These are phyloP conservation scores for Microdon myrmicae DNA, from an alignment of 2,888 invertebrate genomes.

Conservation along the genomic window DNA sequence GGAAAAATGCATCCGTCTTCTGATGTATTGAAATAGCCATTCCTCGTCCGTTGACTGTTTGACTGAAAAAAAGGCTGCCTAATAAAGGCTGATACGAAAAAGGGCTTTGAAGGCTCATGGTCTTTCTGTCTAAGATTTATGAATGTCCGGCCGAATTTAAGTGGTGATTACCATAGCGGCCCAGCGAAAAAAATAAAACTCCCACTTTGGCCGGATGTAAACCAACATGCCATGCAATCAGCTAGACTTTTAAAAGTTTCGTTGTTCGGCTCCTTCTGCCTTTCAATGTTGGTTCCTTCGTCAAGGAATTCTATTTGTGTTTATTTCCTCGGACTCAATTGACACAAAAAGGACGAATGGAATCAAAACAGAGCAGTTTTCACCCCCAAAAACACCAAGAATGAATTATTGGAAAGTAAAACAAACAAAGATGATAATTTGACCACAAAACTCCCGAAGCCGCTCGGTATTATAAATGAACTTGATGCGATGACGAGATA, in stretches of 20 bases:
- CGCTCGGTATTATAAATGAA: conserved; percentile 41
- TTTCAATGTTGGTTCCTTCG: conserved; percentile 12
- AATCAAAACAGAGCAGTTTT: not conserved
- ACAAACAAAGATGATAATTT: conserved; percentile 52
- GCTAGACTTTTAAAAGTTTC: conserved; percentile 30
- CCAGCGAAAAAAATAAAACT: conserved; percentile 15
- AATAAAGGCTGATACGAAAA: conserved; percentile 1
- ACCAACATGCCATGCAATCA: conserved; percentile 46
- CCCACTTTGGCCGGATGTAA: conserved; percentile 26
- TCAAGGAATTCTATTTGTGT: conserved; percentile 11
- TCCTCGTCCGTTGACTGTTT: conserved; percentile 35
- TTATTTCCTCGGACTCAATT: too few species aligned
- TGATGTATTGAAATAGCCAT: conserved; percentile 38
- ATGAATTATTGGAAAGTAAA: conserved; percentile 46
- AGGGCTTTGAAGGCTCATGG: conserved; percentile 13
- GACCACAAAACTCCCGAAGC: conserved; percentile 24
- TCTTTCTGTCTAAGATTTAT: conserved; percentile 34
- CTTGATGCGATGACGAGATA: conserved; percentile 29
- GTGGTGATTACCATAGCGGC: conserved; percentile 44
- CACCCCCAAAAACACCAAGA: not conserved
- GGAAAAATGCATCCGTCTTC: conserved; percentile 48
- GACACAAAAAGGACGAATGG: too few species aligned
- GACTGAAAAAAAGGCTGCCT: conserved; percentile 22
- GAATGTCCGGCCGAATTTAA: conserved; percentile 45
- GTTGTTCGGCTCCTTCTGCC: conserved; percentile 1